Evolutionary conservation across 2,888 invertebrate genomes (phyloP), one percentile per base, ranked within the genome.

Genomic region (Campopleginae sp.): DNA sequence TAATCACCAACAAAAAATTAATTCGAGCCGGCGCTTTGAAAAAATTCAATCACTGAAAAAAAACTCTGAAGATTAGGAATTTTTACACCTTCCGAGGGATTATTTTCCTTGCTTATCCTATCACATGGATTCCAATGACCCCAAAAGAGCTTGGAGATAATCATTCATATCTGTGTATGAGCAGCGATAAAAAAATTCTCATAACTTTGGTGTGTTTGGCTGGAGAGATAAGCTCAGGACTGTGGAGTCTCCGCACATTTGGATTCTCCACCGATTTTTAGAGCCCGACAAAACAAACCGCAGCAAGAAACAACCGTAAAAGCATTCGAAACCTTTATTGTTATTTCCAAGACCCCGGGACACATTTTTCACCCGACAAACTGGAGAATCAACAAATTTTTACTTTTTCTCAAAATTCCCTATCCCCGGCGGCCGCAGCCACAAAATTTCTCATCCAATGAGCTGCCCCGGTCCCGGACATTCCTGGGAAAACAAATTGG

Each of bases 251-350:
- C n/a, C 12, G 10, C 0, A 10, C 38, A 5, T 10, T 38, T 8
- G 38, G 44, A 10, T 19, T 63, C 19, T 46, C 19, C 38, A 68
- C 31, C 58, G 61, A 70, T 42, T 51, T 27, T 27, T 0, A 6
- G 38, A 23, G 68, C 19, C 12, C 31, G 70, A 78, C 70, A 78
- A 70, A 70, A 70, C 31, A 31, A 14, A 33, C 4, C 7, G 17
- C 17, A 6, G 27, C 27, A 46, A 46, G 17, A 46, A 44, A 23
- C 27, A 8, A 44, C 14, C 17, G 27, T 46, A 27, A 23, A 46
- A 17, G 17, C 7, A 3, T 5, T 68, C 0, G 27, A 68, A 1
- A 5, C 12, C 5, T 27, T 44, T 23, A 19, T 66, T 44, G 2
- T 1, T 14, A 12, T 14, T 6, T 23, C 12, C 23, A 4, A 66